Evolutionary conservation across 2,113 vertebrate species (phyloP).

Genomic region (Heloderma charlesbogerti): DNA sequence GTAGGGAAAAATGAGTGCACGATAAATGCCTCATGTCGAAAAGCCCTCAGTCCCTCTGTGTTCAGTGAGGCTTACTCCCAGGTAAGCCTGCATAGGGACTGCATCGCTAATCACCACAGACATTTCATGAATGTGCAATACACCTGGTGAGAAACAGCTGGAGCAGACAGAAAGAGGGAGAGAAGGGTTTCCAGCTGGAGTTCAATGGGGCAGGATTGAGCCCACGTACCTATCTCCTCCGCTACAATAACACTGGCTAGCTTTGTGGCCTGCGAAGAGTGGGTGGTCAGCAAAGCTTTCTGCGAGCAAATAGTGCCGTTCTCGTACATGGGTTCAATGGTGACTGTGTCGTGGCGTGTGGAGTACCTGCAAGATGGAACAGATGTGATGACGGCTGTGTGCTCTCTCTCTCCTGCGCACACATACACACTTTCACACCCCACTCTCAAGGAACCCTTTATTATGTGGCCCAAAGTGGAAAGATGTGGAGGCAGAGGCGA

Average conservation of each 20-base stretch:
- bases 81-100: too few relatives aligned
- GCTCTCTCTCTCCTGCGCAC: accelerated
- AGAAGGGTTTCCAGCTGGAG: too few relatives aligned
- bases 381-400: background rate
- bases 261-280: slow-evolving; percentile 66
- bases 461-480: background rate
- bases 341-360: slow-evolving; percentile 58
- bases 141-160: background rate
- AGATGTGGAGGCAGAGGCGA: background rate
- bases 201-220: background rate
- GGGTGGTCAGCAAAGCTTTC: slow-evolving; percentile 66
- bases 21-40: too few relatives aligned
- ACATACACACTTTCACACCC: too few relatives aligned
- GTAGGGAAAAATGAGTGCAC: too few relatives aligned
- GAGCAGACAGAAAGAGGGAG: too few relatives aligned
- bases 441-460: background rate
- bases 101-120: too few relatives aligned
- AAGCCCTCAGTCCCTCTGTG: too few relatives aligned
- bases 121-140: background rate
- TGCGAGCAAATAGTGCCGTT: slow-evolving; percentile 70
- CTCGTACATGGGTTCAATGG: slow-evolving; percentile 68
- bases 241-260: slow-evolving; percentile 70
- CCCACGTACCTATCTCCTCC: slow-evolving; percentile 73
- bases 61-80: too few relatives aligned
- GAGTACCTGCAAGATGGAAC: slow-evolving; percentile 62